Conservation (phyloP, 1,140 invertebrate genomes). For the Brachionus paranguensis region DNA sequence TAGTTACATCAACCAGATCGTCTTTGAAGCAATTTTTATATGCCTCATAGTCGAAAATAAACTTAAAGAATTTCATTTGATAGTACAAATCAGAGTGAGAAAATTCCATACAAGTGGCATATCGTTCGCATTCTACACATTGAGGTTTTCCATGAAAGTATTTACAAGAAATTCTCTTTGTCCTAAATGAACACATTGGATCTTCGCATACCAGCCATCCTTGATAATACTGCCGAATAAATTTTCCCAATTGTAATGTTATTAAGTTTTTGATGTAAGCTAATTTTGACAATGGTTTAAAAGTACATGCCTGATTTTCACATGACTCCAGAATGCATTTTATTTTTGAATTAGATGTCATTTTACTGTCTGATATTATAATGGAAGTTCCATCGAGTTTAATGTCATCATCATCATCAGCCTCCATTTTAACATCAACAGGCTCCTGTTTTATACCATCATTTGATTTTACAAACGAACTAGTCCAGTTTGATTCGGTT, state of each 20-base stretch:
- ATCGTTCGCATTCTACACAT: constrained; percentile 27
- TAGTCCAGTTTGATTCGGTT: constrained; percentile 21
- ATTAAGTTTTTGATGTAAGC: constrained; percentile 23
- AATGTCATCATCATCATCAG: constrained; percentile 19
- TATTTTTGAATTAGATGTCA: neutral
- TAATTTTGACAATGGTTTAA: neutral
- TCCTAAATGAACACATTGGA: constrained; percentile 35
- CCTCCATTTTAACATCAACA: constrained; percentile 21
- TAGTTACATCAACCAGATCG: neutral
- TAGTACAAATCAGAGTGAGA: constrained; percentile 33
- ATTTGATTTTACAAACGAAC: neutral
- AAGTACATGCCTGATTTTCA: neutral
- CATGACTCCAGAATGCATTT: constrained; percentile 38
- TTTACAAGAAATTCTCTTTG: constrained; percentile 28
- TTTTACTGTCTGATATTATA: constrained; percentile 7
- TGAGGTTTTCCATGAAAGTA: constrained; percentile 24
- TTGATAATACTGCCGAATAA: constrained; percentile 36
- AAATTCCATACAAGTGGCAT: constrained; percentile 8
- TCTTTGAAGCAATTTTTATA: constrained; percentile 37
- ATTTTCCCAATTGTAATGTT: constrained; percentile 13
- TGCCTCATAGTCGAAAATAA: constrained; percentile 27
- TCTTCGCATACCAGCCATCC: constrained; percentile 37
- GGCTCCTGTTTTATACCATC: constrained; percentile 10
- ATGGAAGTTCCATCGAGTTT: constrained; percentile 23
- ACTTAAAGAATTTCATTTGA: constrained; percentile 40